A percentile compares a stretch with the other conserved stretches of the same genome.
phyloP scores from a whole-genome alignment of 2,888 invertebrate species.

The Drosophila longiperda region DNA sequence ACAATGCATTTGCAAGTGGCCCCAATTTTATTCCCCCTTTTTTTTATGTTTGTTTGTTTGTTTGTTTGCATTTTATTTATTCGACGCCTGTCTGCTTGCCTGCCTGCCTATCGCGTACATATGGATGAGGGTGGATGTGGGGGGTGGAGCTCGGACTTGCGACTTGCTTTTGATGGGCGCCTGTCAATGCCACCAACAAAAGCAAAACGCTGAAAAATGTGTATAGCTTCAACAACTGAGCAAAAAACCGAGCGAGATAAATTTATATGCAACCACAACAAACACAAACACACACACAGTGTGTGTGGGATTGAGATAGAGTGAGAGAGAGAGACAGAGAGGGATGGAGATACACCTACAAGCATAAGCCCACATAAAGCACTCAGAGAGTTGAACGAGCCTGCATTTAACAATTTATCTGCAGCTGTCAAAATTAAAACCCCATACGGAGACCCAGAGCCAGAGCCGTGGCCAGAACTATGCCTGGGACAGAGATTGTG shows the following conservation, averaged over 20 bases:
- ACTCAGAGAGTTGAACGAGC: slow-evolving; percentile 69
- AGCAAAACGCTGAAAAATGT: slow-evolving; percentile 75
- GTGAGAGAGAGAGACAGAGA: no score
- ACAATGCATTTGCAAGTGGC: slow-evolving; percentile 75
- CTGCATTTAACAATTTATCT: slow-evolving; percentile 84
- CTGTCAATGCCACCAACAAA: slow-evolving; percentile 78
- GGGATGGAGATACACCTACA: slow-evolving; percentile 51
- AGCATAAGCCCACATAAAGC: slow-evolving; percentile 76
- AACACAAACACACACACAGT: slow-evolving; percentile 28
- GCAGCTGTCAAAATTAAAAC: slow-evolving; percentile 85
- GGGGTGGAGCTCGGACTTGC: slow-evolving; percentile 15
- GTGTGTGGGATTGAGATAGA: background rate
- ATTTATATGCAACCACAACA: slow-evolving; percentile 72
- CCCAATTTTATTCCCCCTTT: slow-evolving; percentile 32
- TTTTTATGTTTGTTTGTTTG: slow-evolving; percentile 22
- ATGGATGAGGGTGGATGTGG: background rate
- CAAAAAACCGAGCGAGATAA: slow-evolving; percentile 59
- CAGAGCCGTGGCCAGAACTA: slow-evolving; percentile 39
- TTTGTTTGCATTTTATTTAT: slow-evolving; percentile 37
- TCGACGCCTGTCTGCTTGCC: slow-evolving; percentile 43
- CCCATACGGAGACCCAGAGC: slow-evolving; percentile 72
- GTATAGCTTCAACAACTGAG: slow-evolving; percentile 68
- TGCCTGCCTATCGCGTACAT: slow-evolving; percentile 45
- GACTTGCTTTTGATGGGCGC: slow-evolving; percentile 72
- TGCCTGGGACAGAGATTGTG: slow-evolving; percentile 17